Evolutionary conservation across 2,797 vertebrate genomes (phyloP).

Genomic region (Sebastes taczanowskii): DNA sequence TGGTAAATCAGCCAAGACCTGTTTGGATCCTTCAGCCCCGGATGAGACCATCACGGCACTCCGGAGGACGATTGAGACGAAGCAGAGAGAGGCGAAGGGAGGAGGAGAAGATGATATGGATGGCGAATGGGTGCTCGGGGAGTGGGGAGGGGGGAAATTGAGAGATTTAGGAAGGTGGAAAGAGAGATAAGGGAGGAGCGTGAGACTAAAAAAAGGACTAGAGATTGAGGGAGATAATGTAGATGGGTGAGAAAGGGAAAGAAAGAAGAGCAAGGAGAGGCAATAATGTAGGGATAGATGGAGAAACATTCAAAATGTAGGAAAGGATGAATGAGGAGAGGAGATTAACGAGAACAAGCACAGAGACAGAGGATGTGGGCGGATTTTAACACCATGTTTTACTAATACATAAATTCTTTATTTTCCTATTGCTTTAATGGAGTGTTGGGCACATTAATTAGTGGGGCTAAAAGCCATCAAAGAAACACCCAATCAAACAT

Average conservation of each 20-base stretch:
- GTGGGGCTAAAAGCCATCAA: constrained; percentile 17
- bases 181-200: constrained; percentile 14
- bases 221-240: not conserved
- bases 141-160: constrained; percentile 31
- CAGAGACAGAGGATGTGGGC: not conserved
- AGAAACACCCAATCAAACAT: constrained; percentile 17
- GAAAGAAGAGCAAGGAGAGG: constrained; percentile 1
- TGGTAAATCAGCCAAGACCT: constrained; percentile 60
- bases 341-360: not conserved
- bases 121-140: constrained; percentile 49
- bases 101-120: constrained; percentile 38
- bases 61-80: constrained; percentile 62
- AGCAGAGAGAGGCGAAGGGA: constrained; percentile 35
- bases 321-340: not conserved
- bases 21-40: constrained; percentile 42
- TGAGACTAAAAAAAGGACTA: constrained; percentile 9
- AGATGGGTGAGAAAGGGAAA: constrained; percentile 6
- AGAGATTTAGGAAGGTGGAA: constrained; percentile 47
- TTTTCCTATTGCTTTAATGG: constrained; percentile 33
- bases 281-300: not conserved
- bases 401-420: constrained; percentile 21
- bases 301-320: not conserved
- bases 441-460: constrained; percentile 29
- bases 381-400: constrained; percentile 19
- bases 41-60: constrained; percentile 46